Percentiles rank a stretch among this genome's conserved stretches.
phyloP scores from a whole-genome alignment of 1,140 invertebrate genomes.

The Brachystomella parvula region DNA sequence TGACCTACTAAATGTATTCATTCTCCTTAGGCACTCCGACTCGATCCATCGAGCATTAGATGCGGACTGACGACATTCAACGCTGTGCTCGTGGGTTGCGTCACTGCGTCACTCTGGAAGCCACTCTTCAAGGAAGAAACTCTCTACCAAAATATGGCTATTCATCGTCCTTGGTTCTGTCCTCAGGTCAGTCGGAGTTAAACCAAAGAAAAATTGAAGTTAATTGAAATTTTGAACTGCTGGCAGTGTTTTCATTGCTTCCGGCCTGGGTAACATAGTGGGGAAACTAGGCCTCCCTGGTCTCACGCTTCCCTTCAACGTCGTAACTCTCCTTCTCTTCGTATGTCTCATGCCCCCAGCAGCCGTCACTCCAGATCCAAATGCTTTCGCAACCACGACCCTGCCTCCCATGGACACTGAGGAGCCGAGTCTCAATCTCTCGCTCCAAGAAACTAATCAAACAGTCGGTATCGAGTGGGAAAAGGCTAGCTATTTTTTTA shows the following conservation, averaged over 20 bases:
- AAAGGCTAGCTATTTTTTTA: no score
- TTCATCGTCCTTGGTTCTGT: constrained; percentile 31
- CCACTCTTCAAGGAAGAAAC: constrained; percentile 39
- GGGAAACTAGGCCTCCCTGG: constrained; percentile 40
- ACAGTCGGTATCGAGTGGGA: no score
- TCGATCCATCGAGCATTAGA: constrained; percentile 39
- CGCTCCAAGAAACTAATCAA: no score
- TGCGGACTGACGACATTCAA: constrained; percentile 46
- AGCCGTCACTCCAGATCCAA: not conserved
- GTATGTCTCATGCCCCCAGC: constrained; percentile 38
- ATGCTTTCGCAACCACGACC: not conserved
- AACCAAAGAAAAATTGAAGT: no score
- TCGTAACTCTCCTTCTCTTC: constrained; percentile 41
- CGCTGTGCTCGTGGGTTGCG: constrained; percentile 44
- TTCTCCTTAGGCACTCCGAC: constrained; percentile 41
- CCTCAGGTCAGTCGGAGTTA: constrained; percentile 21
- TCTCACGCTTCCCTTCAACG: constrained; percentile 43
- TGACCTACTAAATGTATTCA: not conserved
- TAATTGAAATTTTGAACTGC: no score
- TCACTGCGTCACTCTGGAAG: constrained; percentile 42
- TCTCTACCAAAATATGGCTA: constrained; percentile 24
- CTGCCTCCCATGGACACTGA: not conserved
- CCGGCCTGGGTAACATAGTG: constrained; percentile 39
- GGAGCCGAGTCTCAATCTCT: no score
- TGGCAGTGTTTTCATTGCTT: constrained; percentile 37